Evolutionary conservation across 2,797 vertebrate species (phyloP), one percentile per base, ranked within the genome.

Genomic region (Phrynocephalus guinanensis): DNA sequence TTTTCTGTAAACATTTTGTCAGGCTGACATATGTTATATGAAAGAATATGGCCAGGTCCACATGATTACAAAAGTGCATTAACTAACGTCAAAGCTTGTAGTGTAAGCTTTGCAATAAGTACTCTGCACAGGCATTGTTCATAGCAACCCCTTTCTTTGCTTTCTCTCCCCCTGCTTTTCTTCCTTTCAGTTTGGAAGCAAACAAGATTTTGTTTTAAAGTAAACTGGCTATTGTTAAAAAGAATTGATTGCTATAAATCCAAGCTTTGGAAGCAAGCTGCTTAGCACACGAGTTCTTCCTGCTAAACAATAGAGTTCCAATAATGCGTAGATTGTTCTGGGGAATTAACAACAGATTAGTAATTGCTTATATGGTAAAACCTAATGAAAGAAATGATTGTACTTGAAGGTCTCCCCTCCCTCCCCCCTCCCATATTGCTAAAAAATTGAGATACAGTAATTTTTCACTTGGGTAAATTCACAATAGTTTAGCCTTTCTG

Each of bases 11-110:
- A 79, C 85, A 80, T 91, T 92, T 15, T 20, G 82, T 82, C 20
- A 87, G 33, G 13, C 56, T 88, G 38, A 44, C 38, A 44, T 73
- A 18, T 90, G 89, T 76, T 83, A 88, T 89, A 77, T 50, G 71
- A 48, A 87, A 66, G 89, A 89, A 89, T 85, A 87, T 48, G 82
- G 56, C 2, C 80, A 86, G 85, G 26, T 7, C 67, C 16, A 1
- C 38, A 16, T 38, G 44, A 63, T 93, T 92, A 67, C 0, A 60
- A 81, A 94, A 90, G n/a, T 87, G 63, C 6, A 89, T 93, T 92
- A 2, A 9, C 70, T 79, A 81, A 91, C 90, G 91, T 79, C 84
- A 77, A 89, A 91, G 38, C 79, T 22, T 86, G 38, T 44, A 76
- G 22, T 48, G 71, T 87, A n/a, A 90, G 28, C 52, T 7, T 84